phyloP scores from a whole-genome alignment of 2,113 vertebrate genomes.

The Dicrurus megarhynchus region DNA sequence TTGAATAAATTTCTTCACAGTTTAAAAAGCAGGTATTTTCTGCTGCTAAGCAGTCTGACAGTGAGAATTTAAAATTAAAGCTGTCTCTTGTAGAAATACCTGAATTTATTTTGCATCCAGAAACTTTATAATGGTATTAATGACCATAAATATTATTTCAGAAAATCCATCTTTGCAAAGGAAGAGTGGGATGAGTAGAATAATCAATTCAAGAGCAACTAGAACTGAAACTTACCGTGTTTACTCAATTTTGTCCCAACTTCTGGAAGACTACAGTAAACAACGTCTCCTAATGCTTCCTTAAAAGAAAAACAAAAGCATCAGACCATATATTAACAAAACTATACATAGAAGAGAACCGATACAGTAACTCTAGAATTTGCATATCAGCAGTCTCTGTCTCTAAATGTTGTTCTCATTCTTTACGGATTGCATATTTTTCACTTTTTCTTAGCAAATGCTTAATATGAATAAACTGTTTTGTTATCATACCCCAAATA shows the following conservation, averaged over 20 bases:
- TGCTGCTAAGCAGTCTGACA: background rate
- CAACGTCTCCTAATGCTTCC: conserved; percentile 95
- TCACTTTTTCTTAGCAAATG: background rate
- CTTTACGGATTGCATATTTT: background rate
- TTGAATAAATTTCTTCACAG: background rate
- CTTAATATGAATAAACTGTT: background rate
- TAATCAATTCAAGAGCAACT: background rate
- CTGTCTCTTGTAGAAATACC: background rate
- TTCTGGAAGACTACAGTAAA: conserved; percentile 97
- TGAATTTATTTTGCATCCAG: background rate
- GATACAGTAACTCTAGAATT: background rate
- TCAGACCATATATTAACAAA: background rate
- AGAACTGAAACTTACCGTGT: conserved; percentile 77
- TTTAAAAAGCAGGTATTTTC: background rate
- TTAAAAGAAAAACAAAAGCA: conserved; percentile 61
- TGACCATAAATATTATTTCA: background rate
- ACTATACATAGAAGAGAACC: background rate
- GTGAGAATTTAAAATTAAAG: background rate
- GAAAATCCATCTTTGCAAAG: background rate
- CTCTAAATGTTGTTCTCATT: background rate
- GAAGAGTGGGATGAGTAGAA: background rate
- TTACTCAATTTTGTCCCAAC: conserved; percentile 89
- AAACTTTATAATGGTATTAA: background rate
- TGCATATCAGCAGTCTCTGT: background rate
- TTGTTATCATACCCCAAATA: background rate